Conservation (phyloP, 2,797 vertebrate genomes). For the Paguma larvata region DNA sequence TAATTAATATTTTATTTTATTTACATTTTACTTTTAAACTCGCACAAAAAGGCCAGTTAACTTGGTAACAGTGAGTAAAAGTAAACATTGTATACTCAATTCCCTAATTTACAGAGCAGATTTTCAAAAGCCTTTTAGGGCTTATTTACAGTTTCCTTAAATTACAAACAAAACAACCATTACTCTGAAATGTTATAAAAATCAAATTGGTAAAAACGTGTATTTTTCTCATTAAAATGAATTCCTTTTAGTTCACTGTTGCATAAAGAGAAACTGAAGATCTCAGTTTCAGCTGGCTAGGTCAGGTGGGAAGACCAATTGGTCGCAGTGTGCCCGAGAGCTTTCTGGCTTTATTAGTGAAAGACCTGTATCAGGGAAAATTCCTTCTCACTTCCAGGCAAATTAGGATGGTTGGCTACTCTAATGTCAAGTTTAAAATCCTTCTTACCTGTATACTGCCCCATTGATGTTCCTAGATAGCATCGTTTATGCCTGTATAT, state of each 20-base stretch:
- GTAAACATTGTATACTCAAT: conserved; percentile 1
- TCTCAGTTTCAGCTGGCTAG: background rate
- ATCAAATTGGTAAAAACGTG: background rate
- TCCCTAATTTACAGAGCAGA: background rate
- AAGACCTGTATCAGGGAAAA: background rate
- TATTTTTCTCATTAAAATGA: conserved; percentile 1
- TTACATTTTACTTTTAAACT: conserved; percentile 23
- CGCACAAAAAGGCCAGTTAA: conserved; percentile 65
- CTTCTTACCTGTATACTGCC: background rate
- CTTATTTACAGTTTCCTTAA: conserved; percentile 40
- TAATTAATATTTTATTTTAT: conserved; percentile 58
- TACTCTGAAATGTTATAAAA: background rate
- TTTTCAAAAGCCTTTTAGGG: background rate
- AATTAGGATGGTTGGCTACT: background rate
- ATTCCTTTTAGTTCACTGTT: background rate
- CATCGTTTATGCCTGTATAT: background rate
- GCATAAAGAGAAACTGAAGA: background rate
- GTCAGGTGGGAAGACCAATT: background rate
- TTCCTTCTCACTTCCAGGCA: background rate
- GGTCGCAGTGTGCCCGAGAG: no score
- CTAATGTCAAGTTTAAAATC: background rate
- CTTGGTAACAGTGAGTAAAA: conserved; percentile 26
- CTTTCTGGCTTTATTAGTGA: background rate
- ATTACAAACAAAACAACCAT: background rate
- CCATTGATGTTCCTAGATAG: background rate